Conservation (phyloP, 2,113 vertebrate species). For the Andinoacara biseriatus region DNA sequence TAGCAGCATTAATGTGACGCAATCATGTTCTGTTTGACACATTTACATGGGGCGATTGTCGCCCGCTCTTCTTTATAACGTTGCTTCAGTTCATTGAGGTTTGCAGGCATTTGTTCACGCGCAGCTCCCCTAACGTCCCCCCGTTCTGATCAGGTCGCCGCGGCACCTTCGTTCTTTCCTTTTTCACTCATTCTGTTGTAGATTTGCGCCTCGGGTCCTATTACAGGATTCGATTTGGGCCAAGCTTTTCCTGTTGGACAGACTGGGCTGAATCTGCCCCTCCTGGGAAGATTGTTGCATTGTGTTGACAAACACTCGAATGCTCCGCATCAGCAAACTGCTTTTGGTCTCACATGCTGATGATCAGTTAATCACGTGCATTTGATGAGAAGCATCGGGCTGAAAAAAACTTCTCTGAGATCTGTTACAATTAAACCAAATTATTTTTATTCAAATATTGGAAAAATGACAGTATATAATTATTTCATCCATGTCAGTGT, state of each 20-base stretch:
- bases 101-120: too few relatives aligned
- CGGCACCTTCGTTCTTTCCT: neutral
- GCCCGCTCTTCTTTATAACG: neutral
- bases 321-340: neutral
- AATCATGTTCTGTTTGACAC: too few relatives aligned
- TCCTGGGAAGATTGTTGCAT: neutral
- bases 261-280: neutral
- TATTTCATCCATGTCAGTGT: too few relatives aligned
- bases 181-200: neutral
- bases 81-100: neutral
- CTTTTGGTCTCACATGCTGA: neutral
- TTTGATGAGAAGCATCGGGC: neutral
- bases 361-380: neutral
- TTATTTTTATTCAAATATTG: too few relatives aligned
- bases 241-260: neutral
- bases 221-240: neutral
- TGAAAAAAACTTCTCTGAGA: too few relatives aligned
- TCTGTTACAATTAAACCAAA: too few relatives aligned
- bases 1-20: neutral
- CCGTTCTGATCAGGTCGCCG: too few relatives aligned
- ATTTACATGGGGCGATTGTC: neutral
- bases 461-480: too few relatives aligned
- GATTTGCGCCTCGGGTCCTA: neutral
- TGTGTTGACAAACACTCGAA: neutral
- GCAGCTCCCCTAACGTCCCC: too few relatives aligned